Conservation (phyloP, 1,140 invertebrate species). For the Orchestia grillus region DNA sequence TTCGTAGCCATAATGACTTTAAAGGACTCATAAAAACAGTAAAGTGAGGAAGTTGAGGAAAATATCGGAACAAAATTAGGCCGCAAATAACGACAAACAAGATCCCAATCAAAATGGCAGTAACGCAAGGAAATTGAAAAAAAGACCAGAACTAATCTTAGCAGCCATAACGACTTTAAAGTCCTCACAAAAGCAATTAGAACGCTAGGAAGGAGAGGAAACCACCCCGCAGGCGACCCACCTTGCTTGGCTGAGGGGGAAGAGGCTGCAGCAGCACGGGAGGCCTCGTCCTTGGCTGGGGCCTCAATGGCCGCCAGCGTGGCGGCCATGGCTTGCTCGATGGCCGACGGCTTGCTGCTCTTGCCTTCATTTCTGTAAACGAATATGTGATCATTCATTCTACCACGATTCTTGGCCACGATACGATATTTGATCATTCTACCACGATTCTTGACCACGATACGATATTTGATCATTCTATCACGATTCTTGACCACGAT, state of each 20-base stretch:
- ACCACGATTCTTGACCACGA: not conserved
- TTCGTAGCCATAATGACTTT: no score
- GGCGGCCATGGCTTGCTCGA: conserved; percentile 94
- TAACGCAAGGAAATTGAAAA: no score
- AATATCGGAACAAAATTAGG: no score
- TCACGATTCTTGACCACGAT: not conserved
- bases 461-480: not conserved
- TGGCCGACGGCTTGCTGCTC: conserved; percentile 76
- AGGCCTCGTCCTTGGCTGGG: conserved; percentile 71
- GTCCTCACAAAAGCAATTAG: no score
- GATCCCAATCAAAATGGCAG: no score
- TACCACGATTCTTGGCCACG: not conserved
- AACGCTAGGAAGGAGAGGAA: not conserved
- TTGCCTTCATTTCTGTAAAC: conserved; percentile 60
- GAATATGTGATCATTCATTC: not conserved
- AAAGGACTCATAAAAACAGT: no score
- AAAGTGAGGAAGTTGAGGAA: no score
- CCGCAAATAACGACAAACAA: no score
- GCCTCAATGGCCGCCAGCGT: conserved; percentile 87
- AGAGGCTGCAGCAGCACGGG: not conserved
- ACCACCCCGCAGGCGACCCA: not conserved
- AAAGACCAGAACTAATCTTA: not conserved
- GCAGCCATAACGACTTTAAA: not conserved
- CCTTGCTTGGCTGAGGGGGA: conserved; percentile 6
- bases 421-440: not conserved